Base-by-base conservation (phyloP, 1,140 invertebrate genomes). In the Micrasema longulum region DNA sequence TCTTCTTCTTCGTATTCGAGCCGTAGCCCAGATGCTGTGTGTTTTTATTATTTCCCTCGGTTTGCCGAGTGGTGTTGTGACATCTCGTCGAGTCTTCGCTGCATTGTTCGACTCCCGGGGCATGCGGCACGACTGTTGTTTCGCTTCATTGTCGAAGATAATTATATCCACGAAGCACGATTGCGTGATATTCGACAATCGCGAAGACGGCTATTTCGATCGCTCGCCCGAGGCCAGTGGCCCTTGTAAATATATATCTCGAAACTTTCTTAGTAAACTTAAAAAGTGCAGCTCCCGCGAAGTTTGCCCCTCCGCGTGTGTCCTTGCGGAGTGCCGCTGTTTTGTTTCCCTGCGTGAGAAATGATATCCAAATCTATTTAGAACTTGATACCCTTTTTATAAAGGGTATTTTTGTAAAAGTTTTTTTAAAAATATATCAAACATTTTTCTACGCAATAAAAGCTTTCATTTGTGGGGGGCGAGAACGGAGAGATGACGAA, bases 171-270 rank as follows among this genome's bases (percentile, higher is more conserved):
- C 55, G 55, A 60, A 60, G 55, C 55, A 20, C 35, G 55, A 60
- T 60, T 60, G 55, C 55, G 55, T 60, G 55, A 60, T 60, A 60
- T 60, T 60, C 36, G 55, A 38, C 55, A 60, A 60, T 60, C 55
- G 55, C 55, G 36, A 60, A 60, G 36, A 60, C 55, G 36, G 55
- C 55, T 60, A 43, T 60, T 60, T 60, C 36, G 55, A 60, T 60
- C 55, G 55, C 55, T 41, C 14, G 55, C 55, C 35, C 55, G 31
- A 60, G 55, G 55, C 55, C 55, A 41, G 35, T 38, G 55, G 55
- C 55, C 55, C 55, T 60, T 60, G 36, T 60, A 43, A 60, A 60
- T 60, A 38, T 60, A 38, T 60, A 60, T 41, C 55, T 60, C 35
- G n/a, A 20, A 60, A 60, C 55, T 60, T 60, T 60, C 55, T 18